Base-by-base conservation (phyloP, 2,113 vertebrate genomes). In the Onychorhynchus coronatus region DNA sequence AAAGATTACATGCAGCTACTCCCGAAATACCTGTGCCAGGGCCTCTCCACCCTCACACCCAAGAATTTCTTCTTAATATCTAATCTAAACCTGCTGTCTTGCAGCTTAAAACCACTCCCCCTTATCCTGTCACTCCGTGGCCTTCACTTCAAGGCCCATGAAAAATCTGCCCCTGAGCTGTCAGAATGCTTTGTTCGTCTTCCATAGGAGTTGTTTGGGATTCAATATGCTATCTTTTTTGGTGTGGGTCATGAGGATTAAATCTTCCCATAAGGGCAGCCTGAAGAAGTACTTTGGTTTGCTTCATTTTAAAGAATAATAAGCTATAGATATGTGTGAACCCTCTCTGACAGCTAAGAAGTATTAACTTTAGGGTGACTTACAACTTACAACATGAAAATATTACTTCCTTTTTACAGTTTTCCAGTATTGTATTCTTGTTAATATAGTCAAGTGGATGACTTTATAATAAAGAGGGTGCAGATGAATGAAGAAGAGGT, bases 31-130 rank as follows among this genome's bases (percentile, higher is more conserved):
- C 70, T 74, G 70, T 47, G 41, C 59, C 59, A 65, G 82, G 49
- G 59, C 22, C 23, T 65, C 0, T 7, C 0, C 18, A n/a, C n/a
- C 59, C n/a, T 65, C 49, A 6, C 28, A 67, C 44, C 9, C 35
- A 21, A 3, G 2, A 31, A 42, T 59, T 86, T 22, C 44, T 59
- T 4, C 31, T 37, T 31, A 35, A 14, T 8, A 68, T 12, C 27
- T 22, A 14, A 33, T 44, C 0, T 2, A 22, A 14, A 18, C 31
- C 62, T 86, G 53, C 13, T 31, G 3, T 50, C 31, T 7, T 4
- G 13, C 37, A 37, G 6, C 13, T 27, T 7, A 42, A 76, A 42
- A 13, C 37, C 17, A 22, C 31, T 31, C 21, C 11, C 13, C 37
- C 31, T 33, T 19, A 5, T 52, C 63, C 37, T 44, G 27, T 12